Evolutionary conservation across 2,888 invertebrate species (phyloP), one percentile per base, ranked within the genome.

Genomic region (Chrysolina oricalcia): DNA sequence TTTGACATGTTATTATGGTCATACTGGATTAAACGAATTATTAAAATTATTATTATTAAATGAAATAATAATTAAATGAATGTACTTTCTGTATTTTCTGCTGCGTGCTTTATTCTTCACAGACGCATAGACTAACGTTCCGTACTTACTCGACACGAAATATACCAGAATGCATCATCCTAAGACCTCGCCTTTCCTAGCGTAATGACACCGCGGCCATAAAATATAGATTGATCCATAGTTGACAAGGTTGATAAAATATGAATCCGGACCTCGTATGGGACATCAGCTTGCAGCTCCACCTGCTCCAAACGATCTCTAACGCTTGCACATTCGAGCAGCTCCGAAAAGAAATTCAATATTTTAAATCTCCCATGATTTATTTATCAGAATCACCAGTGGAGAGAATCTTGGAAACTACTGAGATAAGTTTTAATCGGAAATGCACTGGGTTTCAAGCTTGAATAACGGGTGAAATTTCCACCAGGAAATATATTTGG

Each of bases 341-440:
- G 66, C 65, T 41, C 43, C 43, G 65, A 41, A 69, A 70, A 67
- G 59, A 71, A 74, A 59, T 73, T 72, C 76, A 62, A 72, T 73
- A 76, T 73, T 72, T 68, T 73, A 72, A 76, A 76, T 73, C 69
- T 70, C 65, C 46, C 35, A 70, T 76, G 76, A 76, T 76, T 76
- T 76, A 76, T 76, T 76, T 69, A 72, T 64, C 43, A 27, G 72
- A 75, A 74, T 74, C 56, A 75, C 68, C 27, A 50, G 50, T 43
- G 67, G 46, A 65, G 70, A 41, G 59, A 56, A 64, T 59, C 72
- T 71, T 72, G 63, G 41, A 43, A 72, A 48, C 73, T 69, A 76
- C 40, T 70, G 56, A 72, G 56, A 68, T 73, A 73, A 70, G 62
- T 76, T 73, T 69, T 64, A 72, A 72, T 59, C 63, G 66, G 73